phyloP scores from a whole-genome alignment of 23 tunicate genomes.

The Ascidia mentula region DNA sequence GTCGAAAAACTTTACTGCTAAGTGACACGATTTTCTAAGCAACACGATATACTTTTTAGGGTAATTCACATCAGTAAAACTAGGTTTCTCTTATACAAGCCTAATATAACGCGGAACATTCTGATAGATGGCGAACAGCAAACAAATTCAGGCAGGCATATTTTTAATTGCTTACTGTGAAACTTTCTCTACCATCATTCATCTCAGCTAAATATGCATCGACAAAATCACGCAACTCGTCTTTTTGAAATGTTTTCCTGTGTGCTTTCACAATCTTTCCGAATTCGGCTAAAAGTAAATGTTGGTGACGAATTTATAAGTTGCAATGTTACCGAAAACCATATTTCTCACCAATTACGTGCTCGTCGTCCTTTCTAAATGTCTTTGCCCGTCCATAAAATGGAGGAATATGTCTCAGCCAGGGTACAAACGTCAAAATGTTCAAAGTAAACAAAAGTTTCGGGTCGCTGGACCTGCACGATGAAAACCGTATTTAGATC shows the following conservation, averaged over 20 bases:
- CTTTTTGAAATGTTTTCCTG: slow-evolving; percentile 2
- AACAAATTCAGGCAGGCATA: no score
- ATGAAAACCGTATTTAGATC: no score
- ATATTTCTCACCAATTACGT: not conserved
- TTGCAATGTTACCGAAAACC: not conserved
- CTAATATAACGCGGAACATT: no score
- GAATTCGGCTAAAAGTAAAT: slow-evolving; percentile 19
- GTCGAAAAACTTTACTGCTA: no score
- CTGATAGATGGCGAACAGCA: no score
- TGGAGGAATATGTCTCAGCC: slow-evolving; percentile 24
- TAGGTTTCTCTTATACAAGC: no score
- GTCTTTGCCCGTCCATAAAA: slow-evolving; percentile 3
- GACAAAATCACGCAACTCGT: slow-evolving; percentile 26
- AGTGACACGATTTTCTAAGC: no score
- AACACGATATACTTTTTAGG: no score
- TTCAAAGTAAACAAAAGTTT: not conserved
- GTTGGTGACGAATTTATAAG: no score
- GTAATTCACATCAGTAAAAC: no score
- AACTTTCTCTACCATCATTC: not conserved
- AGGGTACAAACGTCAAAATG: slow-evolving; percentile 29
- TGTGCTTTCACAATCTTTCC: slow-evolving; percentile 21
- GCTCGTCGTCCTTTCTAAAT: not conserved
- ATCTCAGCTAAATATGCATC: slow-evolving; percentile 25
- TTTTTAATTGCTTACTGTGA: not conserved
- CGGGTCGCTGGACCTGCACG: slow-evolving; percentile 41